Base-by-base conservation (phyloP, 1,140 invertebrate genomes). In the Aphis gossypii region DNA sequence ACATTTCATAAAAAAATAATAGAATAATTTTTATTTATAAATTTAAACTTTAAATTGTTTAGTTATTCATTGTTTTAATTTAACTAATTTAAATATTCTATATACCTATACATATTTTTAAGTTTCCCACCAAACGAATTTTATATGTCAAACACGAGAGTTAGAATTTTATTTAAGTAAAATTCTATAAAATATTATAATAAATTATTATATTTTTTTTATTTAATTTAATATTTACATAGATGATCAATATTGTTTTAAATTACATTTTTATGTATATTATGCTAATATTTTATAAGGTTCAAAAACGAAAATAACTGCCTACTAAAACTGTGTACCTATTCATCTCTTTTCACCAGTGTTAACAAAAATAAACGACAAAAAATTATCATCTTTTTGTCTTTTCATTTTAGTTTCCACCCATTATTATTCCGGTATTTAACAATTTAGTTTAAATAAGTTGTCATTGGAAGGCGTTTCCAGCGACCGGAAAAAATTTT, bases 361-460 rank as follows among this genome's bases (percentile, higher is more conserved):
- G 83, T 46, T 25, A 30, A 87, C 14, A 18, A n/a, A 25, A n/a
- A n/a, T 48, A 30, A 87, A 87, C 30, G 38, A 4, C n/a, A 7
- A 48, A 44, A 87, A 87, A 88, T 88, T 88, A 18, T 54, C 48
- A 30, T 38, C 11, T 23, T 51, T 51, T 51, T 54, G 8, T 38
- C n/a, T 54, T 54, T 88, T 1, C 48, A 38, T 35, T 11, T 88
- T 54, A 8, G 18, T 51, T 38, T 88, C 48, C 7, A 21, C 48
- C 35, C 35, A 23, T 90, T 56, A 48, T 90, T 90, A 90, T 90
- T 56, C 51, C n/a, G 88, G 88, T 56, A 56, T 90, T 88, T 90
- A 56, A 90, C 88, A 56, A 90, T 90, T 56, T 90, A 1, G 38
- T 41, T 56, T 20, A 56, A 56, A 90, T 25, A 90, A 56, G 88